Evolutionary conservation across 2,113 vertebrate species (phyloP).

Genomic region (Phrynocephalus versicolor): DNA sequence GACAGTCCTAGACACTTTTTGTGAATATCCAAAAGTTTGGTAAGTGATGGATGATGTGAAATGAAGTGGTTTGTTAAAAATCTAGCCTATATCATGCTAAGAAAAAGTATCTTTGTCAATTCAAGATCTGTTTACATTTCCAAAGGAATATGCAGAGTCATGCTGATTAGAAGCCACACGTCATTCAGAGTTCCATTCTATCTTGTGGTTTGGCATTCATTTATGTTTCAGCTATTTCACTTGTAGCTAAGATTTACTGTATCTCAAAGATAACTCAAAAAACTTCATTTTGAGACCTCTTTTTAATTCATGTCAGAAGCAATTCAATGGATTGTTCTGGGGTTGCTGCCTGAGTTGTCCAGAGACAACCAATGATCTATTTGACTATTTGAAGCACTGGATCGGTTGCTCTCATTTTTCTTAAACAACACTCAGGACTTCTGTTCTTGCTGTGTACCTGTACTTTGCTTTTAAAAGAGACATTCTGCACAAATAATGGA

Average conservation of each 20-base stretch:
- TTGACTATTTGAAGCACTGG: too few species aligned
- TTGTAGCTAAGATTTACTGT: not conserved
- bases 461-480: too few species aligned
- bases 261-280: not conserved
- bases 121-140: not conserved
- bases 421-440: too few species aligned
- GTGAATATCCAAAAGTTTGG: not conserved
- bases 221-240: not conserved
- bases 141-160: not conserved
- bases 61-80: too few species aligned
- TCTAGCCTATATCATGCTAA: too few species aligned
- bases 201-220: not conserved
- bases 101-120: not conserved
- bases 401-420: too few species aligned
- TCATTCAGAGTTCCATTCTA: not conserved
- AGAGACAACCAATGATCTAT: too few species aligned
- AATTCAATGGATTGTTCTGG: too few species aligned
- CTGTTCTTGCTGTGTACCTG: too few species aligned
- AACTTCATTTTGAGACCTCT: not conserved
- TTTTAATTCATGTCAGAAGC: too few species aligned
- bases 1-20: not conserved
- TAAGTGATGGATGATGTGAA: not conserved
- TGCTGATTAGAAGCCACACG: not conserved
- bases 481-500: too few species aligned
- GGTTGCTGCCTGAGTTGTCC: too few species aligned